phyloP scores from a whole-genome alignment of 1,140 invertebrate genomes.

The Drosophila miranda region DNA sequence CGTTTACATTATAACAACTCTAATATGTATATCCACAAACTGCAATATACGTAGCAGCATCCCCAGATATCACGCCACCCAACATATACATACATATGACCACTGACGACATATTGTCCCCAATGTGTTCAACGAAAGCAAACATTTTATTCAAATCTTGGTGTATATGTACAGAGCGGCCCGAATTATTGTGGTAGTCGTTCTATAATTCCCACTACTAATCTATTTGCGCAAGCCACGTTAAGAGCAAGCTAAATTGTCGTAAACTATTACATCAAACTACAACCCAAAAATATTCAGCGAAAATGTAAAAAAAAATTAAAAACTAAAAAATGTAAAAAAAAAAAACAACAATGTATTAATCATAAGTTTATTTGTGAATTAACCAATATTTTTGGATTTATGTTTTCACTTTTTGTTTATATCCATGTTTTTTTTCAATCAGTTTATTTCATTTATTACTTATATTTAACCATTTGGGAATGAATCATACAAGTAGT shows the following conservation, averaged over 20 bases:
- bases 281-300: slow-evolving; percentile 49
- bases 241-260: slow-evolving; percentile 69
- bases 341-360: slow-evolving; percentile 55
- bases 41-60: slow-evolving; percentile 33
- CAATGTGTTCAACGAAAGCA: slow-evolving; percentile 63
- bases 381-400: slow-evolving; percentile 54
- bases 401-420: slow-evolving; percentile 51
- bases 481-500: slow-evolving; percentile 36
- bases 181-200: slow-evolving; percentile 40
- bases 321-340: slow-evolving; percentile 37
- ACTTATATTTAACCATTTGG: slow-evolving; percentile 23
- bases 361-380: slow-evolving; percentile 64
- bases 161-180: slow-evolving; percentile 24
- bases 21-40: slow-evolving; percentile 7
- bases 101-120: slow-evolving; percentile 68
- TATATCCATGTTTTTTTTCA: slow-evolving; percentile 20
- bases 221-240: slow-evolving; percentile 53
- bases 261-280: slow-evolving; percentile 63
- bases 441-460: slow-evolving; percentile 22
- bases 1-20: slow-evolving; percentile 5
- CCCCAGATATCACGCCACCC: slow-evolving; percentile 20
- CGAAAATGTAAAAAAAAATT: slow-evolving; percentile 43
- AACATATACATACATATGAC: slow-evolving; percentile 8
- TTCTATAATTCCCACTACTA: slow-evolving; percentile 47
- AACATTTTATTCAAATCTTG: slow-evolving; percentile 29